Base-by-base conservation (phyloP, 1,140 invertebrate species). In the Hydropsyche tenuis region DNA sequence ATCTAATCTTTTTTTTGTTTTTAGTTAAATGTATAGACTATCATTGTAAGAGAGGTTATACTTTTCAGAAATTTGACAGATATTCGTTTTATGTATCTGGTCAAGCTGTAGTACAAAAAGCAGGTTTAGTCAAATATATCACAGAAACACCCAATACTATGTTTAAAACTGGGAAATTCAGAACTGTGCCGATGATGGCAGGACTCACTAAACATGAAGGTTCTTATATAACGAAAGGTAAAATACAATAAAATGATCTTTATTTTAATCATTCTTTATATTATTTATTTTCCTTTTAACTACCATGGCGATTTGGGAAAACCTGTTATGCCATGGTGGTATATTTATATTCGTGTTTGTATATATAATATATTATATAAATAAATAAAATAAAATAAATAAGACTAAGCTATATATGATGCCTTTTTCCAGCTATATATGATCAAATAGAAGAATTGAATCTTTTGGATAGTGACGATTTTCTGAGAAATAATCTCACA, bases 121-220 rank as follows among this genome's bases (percentile, higher is more conserved):
- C 73, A n/a, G 76, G 76, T 27, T 60, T 0, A 9, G 37, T 66
- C 2, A 75, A 73, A 62, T 75, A 69, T 48, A 18, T 77, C 5
- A 46, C 60, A 12, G 43, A 72, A 42, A n/a, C 16, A 73, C 76
- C 73, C 0, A 23, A 56, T 30, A 42, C 70, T 20, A 25, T 62
- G 6, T 14, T 75, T 4, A 69, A 48, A 16, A 5, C 2, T 12
- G 76, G 73, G 60, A 53, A 73, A 16, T 70, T 56, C n/a, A 70
- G 46, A 51, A 56, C 73, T 20, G 27, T 75, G 16, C 73, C 73
- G 11, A 73, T 75, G 68, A 73, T 77, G 48, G 66, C 66, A 27
- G 76, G 76, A 25, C 46, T 75, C 14, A 71, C 73, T 25, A 77
- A 73, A 62, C 42, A 77, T 42, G 76, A 77, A 43, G 76, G 76